These are phyloP conservation scores for Melanostoma mellinum DNA, from an alignment of 2,888 invertebrate species.

Conservation along the genomic window DNA sequence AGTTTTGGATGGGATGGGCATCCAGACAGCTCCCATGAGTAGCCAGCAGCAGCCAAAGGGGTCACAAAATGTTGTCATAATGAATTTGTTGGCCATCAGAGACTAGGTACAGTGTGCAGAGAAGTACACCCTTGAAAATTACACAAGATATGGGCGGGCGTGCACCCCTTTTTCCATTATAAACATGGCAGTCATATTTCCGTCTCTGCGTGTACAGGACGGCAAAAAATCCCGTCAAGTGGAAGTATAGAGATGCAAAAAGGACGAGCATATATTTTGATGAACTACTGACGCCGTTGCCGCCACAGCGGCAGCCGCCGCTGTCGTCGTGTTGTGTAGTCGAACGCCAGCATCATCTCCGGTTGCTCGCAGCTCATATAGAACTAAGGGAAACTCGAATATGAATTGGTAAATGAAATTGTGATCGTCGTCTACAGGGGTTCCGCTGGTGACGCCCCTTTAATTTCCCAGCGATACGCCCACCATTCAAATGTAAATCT, in stretches of 20 bases:
- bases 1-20: slow-evolving; percentile 35
- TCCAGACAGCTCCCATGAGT: slow-evolving; percentile 63
- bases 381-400: neutral
- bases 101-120: neutral
- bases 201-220: slow-evolving; percentile 53
- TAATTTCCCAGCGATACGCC: slow-evolving; percentile 67
- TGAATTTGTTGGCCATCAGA: slow-evolving; percentile 37
- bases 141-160: slow-evolving; percentile 61
- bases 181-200: slow-evolving; percentile 68
- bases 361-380: slow-evolving; percentile 32
- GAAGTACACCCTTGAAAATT: slow-evolving; percentile 44
- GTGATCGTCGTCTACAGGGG: slow-evolving; percentile 72
- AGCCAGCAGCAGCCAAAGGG: slow-evolving; percentile 24
- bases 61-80: slow-evolving; percentile 50
- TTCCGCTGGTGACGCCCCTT: slow-evolving; percentile 69
- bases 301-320: neutral
- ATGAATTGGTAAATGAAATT: slow-evolving; percentile 65
- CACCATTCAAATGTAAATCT: slow-evolving; percentile 58
- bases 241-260: slow-evolving; percentile 20
- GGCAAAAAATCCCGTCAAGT: slow-evolving; percentile 42
- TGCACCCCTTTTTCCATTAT: slow-evolving; percentile 53
- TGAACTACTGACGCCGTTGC: neutral
- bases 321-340: neutral
- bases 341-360: slow-evolving; percentile 60
- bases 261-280: slow-evolving; percentile 17